These are phyloP conservation scores for Drosophila chauvacae DNA, from an alignment of 1,140 invertebrate species.

Conservation along the genomic window DNA sequence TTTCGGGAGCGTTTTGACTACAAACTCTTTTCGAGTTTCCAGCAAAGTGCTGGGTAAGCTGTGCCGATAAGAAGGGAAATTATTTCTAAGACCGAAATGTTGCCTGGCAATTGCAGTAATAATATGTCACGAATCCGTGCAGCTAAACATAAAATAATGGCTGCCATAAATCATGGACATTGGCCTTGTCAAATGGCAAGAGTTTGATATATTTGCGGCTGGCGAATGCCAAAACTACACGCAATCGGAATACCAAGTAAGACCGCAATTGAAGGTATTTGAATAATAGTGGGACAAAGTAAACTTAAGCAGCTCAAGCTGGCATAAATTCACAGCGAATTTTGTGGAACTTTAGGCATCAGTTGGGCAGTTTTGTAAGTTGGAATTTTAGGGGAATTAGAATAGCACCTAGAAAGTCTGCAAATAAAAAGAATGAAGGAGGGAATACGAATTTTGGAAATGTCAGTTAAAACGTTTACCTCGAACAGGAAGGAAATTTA, in stretches of 20 bases:
- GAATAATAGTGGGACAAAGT: slow-evolving; percentile 24
- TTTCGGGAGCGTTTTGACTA: slow-evolving; percentile 24
- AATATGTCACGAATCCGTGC: slow-evolving; percentile 63
- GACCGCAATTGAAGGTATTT: slow-evolving; percentile 38
- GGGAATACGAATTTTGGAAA: not conserved
- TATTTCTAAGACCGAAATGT: slow-evolving; percentile 22
- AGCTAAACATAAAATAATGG: slow-evolving; percentile 68
- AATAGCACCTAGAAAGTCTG: not conserved
- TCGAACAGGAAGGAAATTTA: too few species aligned
- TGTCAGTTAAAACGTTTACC: too few species aligned
- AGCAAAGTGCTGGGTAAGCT: slow-evolving; percentile 24
- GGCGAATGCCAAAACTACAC: slow-evolving; percentile 58
- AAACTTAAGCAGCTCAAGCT: slow-evolving; percentile 4
- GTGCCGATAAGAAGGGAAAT: slow-evolving; percentile 24
- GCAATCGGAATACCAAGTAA: slow-evolving; percentile 47
- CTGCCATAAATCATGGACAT: slow-evolving; percentile 68
- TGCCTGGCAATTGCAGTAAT: slow-evolving; percentile 40
- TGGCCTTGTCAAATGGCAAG: slow-evolving; percentile 68
- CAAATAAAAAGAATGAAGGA: not conserved
- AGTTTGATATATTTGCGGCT: slow-evolving; percentile 54
- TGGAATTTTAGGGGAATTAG: too few species aligned
- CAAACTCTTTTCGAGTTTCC: slow-evolving; percentile 4
- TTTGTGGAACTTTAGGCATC: not conserved
- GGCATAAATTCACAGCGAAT: slow-evolving; percentile 3
- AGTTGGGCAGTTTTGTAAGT: not conserved